Percentiles rank a stretch among this genome's conserved stretches.
Evolutionary conservation across 2,888 invertebrate genomes (phyloP).

Genomic region (Synergus umbraculus): DNA sequence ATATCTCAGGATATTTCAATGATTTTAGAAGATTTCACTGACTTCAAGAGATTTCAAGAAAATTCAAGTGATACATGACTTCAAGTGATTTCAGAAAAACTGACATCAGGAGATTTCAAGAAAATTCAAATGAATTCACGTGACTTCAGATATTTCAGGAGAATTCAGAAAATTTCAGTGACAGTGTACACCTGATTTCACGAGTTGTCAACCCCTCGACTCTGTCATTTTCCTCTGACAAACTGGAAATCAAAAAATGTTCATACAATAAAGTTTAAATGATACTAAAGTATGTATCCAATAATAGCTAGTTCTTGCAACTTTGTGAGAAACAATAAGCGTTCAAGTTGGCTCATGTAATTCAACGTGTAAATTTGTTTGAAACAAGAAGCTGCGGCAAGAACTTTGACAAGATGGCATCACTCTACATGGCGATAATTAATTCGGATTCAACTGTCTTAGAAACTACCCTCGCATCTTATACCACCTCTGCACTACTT

Average conservation of each 20-base stretch:
- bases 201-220: too few relatives aligned
- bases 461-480: conserved; percentile 6
- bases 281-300: not conserved
- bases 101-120: too few relatives aligned
- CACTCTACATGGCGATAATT: conserved; percentile 33
- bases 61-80: too few relatives aligned
- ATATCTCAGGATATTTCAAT: too few relatives aligned
- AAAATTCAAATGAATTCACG: too few relatives aligned
- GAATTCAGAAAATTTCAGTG: too few relatives aligned
- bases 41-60: too few relatives aligned
- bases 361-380: conserved; percentile 20
- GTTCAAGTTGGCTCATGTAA: not conserved
- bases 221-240: not conserved
- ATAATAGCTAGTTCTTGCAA: not conserved
- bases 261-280: not conserved
- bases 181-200: too few relatives aligned
- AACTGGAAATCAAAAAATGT: too few relatives aligned
- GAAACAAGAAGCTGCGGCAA: conserved; percentile 24
- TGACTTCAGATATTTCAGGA: too few relatives aligned
- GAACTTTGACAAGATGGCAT: conserved; percentile 39
- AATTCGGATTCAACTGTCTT: conserved; percentile 40
- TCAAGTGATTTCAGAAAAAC: too few relatives aligned
- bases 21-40: too few relatives aligned
- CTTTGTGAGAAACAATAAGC: conserved; percentile 8
- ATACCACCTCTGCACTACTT: conserved; percentile 6